A percentile compares a stretch with the other conserved stretches of the same genome.
These are phyloP conservation scores for Coelinius sp. DNA, from an alignment of 2,888 invertebrate species.

Conservation along the genomic window DNA sequence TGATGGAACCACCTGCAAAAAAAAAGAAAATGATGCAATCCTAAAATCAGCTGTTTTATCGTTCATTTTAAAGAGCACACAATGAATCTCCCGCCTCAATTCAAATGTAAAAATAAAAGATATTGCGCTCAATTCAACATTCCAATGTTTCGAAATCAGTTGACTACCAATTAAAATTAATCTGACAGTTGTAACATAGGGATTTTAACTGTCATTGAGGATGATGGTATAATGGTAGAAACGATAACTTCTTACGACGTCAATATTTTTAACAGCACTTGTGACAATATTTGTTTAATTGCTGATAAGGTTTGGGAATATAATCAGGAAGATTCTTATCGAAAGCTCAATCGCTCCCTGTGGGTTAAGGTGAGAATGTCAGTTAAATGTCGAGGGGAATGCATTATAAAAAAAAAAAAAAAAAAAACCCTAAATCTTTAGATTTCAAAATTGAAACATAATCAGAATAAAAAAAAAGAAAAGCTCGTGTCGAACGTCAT, in stretches of 20 bases:
- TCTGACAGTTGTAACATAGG: slow-evolving; percentile 15
- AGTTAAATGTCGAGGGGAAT: not conserved
- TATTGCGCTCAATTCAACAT: not conserved
- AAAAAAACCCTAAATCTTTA: not conserved
- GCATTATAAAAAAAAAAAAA: not conserved
- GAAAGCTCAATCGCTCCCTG: slow-evolving; percentile 62
- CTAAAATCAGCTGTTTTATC: not conserved
- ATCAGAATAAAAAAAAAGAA: not conserved
- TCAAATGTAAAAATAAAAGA: slow-evolving; percentile 14
- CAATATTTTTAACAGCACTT: slow-evolving; percentile 62
- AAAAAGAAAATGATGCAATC: not conserved
- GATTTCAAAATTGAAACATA: not conserved
- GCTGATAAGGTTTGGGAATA: slow-evolving; percentile 64
- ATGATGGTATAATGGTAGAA: slow-evolving; percentile 60
- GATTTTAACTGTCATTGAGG: slow-evolving; percentile 25
- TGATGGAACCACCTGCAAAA: not conserved
- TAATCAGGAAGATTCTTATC: slow-evolving; percentile 59
- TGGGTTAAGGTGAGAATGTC: slow-evolving; percentile 60
- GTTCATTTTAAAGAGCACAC: not conserved
- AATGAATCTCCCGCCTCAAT: slow-evolving; percentile 4
- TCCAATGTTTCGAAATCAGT: slow-evolving; percentile 16
- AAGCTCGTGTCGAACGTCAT: slow-evolving; percentile 76
- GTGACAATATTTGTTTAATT: slow-evolving; percentile 63
- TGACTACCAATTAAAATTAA: not conserved
- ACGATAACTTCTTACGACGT: slow-evolving; percentile 59